A percentile compares a stretch with the other conserved stretches of the same genome.
Conservation (phyloP, 2,797 vertebrate species). For the Anguilla marmorata region DNA sequence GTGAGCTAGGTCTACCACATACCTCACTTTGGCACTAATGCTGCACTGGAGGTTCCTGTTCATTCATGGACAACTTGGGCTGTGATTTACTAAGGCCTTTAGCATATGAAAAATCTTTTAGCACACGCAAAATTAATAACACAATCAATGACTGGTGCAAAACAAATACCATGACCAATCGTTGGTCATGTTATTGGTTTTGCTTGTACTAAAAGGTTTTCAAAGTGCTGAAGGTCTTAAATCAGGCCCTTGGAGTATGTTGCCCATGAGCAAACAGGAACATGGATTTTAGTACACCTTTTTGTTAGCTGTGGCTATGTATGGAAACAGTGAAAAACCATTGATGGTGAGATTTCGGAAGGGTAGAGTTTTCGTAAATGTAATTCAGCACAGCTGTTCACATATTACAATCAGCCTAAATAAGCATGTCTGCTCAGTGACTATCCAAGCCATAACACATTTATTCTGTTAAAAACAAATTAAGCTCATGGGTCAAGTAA, state of each 20-base stretch:
- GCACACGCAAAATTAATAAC: no score
- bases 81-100: neutral
- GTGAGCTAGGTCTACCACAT: neutral
- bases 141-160: no score
- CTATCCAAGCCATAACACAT: neutral
- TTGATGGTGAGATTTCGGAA: neutral
- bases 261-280: no score
- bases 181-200: no score
- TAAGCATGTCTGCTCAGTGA: neutral
- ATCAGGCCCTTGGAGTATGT: no score
- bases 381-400: neutral
- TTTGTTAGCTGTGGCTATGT: constrained; percentile 7
- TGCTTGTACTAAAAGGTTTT: no score
- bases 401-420: neutral
- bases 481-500: neutral
- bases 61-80: neutral
- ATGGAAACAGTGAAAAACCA: neutral
- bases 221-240: no score
- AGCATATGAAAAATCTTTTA: no score
- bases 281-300: neutral
- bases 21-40: neutral
- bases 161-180: no score
- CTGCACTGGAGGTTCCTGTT: neutral
- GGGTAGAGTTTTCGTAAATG: neutral
- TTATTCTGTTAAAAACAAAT: neutral